Evolutionary conservation across 2,888 invertebrate species (phyloP), one percentile per base, ranked within the genome.

Genomic region (Apotomis capreana): DNA sequence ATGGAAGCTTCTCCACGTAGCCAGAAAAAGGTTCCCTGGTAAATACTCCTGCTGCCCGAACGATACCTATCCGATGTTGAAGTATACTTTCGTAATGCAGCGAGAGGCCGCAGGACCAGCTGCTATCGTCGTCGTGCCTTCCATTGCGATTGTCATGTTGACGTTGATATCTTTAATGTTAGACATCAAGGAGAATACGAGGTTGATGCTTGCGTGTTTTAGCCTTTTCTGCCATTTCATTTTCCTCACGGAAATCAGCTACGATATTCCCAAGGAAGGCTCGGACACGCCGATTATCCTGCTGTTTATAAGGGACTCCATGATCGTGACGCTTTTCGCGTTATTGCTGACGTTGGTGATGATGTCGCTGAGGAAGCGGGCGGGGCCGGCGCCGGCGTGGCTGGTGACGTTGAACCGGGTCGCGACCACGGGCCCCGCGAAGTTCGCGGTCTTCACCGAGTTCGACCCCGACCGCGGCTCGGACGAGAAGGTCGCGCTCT

Each of bases 161-260:
- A 95, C 95, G 6, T 76, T 96, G 62, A 87, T 93, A 12, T 92
- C 95, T 0, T 81, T 95, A 61, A 89, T 94, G 80, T 81, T 96
- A 76, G 94, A 95, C 76, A 93, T 95, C 0, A 90, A 90, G 70
- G 94, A 94, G 64, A 86, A 90, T 60, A 94, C 95, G 62, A 89
- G 96, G 74, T 82, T 95, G 40, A 80, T 92, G 46, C 79, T 96
- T 54, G 89, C 94, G 58, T 92, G 94, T 76, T 90, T 95, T 59
- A 95, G 95, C 81, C 89, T 96, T n/a, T 90, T 95, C 58, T 93
- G 94, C 12, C 95, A 96, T 80, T 94, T 95, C 71, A 81, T 94
- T 37, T 94, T 94, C 79, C 83, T 95, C 0, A 94, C 94, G 60
- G 94, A 95, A 82, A 85, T 96, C 13, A 94, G 94, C n/a, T 95